A percentile compares a stretch with the other conserved stretches of the same genome.
Conservation (phyloP, 2,888 invertebrate genomes). For the Mythimna ferrago region DNA sequence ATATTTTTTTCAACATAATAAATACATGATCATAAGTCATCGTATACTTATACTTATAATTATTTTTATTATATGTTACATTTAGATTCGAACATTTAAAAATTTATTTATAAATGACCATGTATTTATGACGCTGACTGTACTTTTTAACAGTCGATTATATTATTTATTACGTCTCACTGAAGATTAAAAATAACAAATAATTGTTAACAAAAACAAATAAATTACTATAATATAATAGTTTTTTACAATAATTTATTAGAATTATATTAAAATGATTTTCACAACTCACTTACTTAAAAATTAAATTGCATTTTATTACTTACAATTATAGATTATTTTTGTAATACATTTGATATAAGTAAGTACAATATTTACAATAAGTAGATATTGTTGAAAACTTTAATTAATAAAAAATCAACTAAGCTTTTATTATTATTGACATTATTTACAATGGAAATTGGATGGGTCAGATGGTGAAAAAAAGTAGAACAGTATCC, state of each 20-base stretch:
- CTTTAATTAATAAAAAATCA: too few species aligned
- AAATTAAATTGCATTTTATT: conserved; percentile 17
- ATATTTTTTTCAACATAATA: conserved; percentile 20
- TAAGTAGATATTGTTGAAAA: too few species aligned
- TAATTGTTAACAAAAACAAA: conserved; percentile 17
- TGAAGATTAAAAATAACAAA: conserved; percentile 19
- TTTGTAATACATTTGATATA: background rate
- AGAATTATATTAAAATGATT: conserved; percentile 13
- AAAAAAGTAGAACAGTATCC: too few species aligned
- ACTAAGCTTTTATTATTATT: background rate
- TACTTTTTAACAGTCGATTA: conserved; percentile 23
- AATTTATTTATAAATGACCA: conserved; percentile 21
- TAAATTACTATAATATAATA: conserved; percentile 35
- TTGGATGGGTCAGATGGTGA: background rate
- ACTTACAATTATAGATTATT: conserved; percentile 7
- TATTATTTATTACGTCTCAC: conserved; percentile 29
- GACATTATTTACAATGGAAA: conserved; percentile 2
- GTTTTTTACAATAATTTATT: conserved; percentile 23
- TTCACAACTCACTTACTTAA: conserved; percentile 30
- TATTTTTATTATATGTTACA: conserved; percentile 37
- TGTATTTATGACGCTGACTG: conserved; percentile 49
- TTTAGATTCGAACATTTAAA: conserved; percentile 25
- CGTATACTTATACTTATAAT: conserved; percentile 54
- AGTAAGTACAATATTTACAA: conserved; percentile 1
- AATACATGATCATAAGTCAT: conserved; percentile 41